A percentile compares a stretch with the other conserved stretches of the same genome.
phyloP scores from a whole-genome alignment of 1,140 invertebrate species.

The Pinna nobilis region DNA sequence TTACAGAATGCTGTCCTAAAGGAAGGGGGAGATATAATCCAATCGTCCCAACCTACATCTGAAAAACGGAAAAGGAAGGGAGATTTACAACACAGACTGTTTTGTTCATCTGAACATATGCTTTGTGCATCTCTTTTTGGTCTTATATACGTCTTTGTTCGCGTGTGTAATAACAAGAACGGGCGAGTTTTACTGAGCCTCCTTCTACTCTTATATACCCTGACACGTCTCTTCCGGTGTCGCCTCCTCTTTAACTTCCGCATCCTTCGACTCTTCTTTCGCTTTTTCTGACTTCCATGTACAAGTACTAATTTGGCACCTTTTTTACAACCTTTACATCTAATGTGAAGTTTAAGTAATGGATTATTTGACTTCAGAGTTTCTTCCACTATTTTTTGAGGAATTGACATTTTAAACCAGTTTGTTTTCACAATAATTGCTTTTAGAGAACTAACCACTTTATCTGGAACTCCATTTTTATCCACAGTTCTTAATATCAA shows the following conservation, averaged over 20 bases:
- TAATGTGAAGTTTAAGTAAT: constrained; percentile 20
- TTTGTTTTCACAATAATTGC: constrained; percentile 36
- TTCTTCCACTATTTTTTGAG: constrained; percentile 18
- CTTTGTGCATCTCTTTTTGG: background rate
- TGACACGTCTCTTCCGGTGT: background rate
- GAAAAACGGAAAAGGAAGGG: constrained; percentile 17
- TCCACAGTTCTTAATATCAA: constrained; percentile 26
- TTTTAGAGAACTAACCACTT: constrained; percentile 2
- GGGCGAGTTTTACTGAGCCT: constrained; percentile 20
- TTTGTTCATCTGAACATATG: background rate
- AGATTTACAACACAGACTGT: constrained; percentile 13
- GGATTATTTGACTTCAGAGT: constrained; percentile 17
- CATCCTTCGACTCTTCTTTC: background rate
- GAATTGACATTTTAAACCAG: constrained; percentile 39
- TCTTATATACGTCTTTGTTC: constrained; percentile 13
- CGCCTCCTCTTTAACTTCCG: background rate
- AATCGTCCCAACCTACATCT: constrained; percentile 24
- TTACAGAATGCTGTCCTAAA: constrained; percentile 18
- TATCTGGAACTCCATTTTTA: background rate
- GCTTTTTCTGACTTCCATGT: constrained; percentile 14
- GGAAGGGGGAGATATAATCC: constrained; percentile 21
- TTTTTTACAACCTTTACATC: constrained; percentile 16
- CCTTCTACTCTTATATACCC: background rate
- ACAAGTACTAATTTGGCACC: constrained; percentile 21
- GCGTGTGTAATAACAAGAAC: constrained; percentile 22